phyloP scores from a whole-genome alignment of 2,797 vertebrate genomes.

The Epinephelus coioides region DNA sequence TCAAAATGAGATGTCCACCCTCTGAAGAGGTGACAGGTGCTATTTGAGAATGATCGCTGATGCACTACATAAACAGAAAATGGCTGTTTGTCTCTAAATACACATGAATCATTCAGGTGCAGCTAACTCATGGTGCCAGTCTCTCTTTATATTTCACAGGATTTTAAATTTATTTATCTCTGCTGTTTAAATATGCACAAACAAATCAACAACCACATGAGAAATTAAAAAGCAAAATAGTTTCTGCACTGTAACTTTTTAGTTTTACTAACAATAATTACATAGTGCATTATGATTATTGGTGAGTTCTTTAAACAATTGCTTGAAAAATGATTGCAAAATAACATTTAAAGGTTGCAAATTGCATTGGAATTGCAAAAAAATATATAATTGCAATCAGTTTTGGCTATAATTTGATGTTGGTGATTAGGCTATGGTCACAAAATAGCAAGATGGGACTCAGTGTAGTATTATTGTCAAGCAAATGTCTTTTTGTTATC shows the following conservation, averaged over 20 bases:
- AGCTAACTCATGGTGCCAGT: constrained; percentile 11
- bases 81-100: constrained; percentile 28
- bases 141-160: constrained; percentile 10
- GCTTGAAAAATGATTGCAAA: constrained; percentile 4
- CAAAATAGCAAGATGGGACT: neutral
- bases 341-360: neutral
- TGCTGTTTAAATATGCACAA: constrained; percentile 2
- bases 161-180: constrained; percentile 9
- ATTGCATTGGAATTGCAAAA: neutral
- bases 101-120: constrained; percentile 26
- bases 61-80: constrained; percentile 42
- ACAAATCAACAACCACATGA: neutral
- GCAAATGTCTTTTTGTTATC: neutral
- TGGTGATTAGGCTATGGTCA: neutral
- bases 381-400: constrained; percentile 1
- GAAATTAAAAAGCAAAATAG: neutral
- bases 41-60: constrained; percentile 30
- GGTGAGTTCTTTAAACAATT: neutral
- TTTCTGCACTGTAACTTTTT: neutral
- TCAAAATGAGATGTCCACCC: constrained; percentile 51
- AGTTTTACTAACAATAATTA: constrained; percentile 3
- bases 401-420: constrained; percentile 5
- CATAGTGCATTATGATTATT: neutral
- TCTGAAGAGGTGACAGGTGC: constrained; percentile 58
- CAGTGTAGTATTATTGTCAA: neutral